Evolutionary conservation across 2,888 invertebrate species (phyloP), one percentile per base, ranked within the genome.

Genomic region (Physocephala rufipes): DNA sequence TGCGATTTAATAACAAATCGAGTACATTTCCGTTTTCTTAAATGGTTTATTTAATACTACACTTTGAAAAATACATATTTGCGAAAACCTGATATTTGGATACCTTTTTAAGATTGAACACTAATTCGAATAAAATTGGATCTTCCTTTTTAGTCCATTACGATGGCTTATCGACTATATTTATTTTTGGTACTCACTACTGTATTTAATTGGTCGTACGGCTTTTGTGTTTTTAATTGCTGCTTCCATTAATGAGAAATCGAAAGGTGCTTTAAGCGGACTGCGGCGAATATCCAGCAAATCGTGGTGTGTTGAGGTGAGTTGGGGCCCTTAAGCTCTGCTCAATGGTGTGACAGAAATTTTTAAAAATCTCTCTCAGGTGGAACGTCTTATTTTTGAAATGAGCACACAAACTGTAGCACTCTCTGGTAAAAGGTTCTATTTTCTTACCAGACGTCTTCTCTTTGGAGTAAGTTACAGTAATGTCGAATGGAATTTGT

Each of bases 391-490:
- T 43, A 88, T 89, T 72, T 87, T 89, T 73, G 90, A 90, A 82
- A 86, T 91, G 73, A 86, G 87, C 51, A 86, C 88, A 47, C 88
- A 89, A 73, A 87, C 85, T 19, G 87, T 90, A 0, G 89, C 88
- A 1, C 79, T 91, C 51, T 89, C 90, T 15, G 91, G 90, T 36
- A 89, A 89, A 79, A 89, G 89, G 24, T 89, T 90, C 75, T 91
- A 90, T 77, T 86, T 86, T 67, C 81, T 91, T 28, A 88, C 89
- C 0, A 87, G 90, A 73, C 87, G 87, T 73, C 86, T 90, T 64
- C 82, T 91, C 16, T 85, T 91, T 71, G 88, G 89, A 83, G 91
- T 90, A 82, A 85, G 77, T n/a, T 45, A 47, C 47, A 53, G 43
- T 43, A 15, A 19, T 21, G 26, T 7, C 30, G 3, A 59, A 21